Conservation (phyloP, 2,888 invertebrate genomes). For the Neuroscelio doddi region DNA sequence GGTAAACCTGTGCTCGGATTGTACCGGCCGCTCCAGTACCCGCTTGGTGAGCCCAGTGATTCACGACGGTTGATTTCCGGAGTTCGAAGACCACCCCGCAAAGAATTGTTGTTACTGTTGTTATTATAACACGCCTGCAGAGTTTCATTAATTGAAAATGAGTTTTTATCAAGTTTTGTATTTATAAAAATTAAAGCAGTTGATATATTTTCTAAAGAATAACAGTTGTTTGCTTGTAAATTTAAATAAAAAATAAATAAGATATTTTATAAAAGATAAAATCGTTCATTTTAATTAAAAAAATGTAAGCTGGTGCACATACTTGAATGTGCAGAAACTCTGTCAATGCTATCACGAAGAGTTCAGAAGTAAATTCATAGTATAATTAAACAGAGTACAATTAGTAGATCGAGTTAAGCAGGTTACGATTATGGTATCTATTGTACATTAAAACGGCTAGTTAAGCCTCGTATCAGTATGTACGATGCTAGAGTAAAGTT, state of each 20-base stretch:
- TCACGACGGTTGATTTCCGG: constrained; percentile 67
- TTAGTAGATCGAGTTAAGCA: constrained; percentile 44
- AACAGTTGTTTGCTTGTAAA: no score
- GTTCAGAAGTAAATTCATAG: constrained; percentile 33
- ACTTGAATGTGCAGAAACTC: constrained; percentile 17
- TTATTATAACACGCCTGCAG: constrained; percentile 58
- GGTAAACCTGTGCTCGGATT: constrained; percentile 61
- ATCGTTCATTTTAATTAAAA: no score
- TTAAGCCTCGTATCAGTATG: constrained; percentile 28
- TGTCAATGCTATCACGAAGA: constrained; percentile 22
- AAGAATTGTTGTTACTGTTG: constrained; percentile 25
- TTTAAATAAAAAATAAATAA: no score
- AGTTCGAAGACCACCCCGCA: constrained; percentile 60
- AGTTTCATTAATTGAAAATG: no score
- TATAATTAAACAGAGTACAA: constrained; percentile 24
- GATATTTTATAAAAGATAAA: background rate
- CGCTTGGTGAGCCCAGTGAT: constrained; percentile 63
- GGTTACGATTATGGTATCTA: constrained; percentile 46
- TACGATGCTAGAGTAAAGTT: constrained; percentile 29
- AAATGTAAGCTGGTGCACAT: no score
- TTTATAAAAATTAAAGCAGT: no score
- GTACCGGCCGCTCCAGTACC: constrained; percentile 61
- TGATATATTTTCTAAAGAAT: no score
- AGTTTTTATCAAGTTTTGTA: no score
- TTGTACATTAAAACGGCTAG: constrained; percentile 29